Base-by-base conservation (phyloP, 1,140 invertebrate species). In the Drosophila subobscura region DNA sequence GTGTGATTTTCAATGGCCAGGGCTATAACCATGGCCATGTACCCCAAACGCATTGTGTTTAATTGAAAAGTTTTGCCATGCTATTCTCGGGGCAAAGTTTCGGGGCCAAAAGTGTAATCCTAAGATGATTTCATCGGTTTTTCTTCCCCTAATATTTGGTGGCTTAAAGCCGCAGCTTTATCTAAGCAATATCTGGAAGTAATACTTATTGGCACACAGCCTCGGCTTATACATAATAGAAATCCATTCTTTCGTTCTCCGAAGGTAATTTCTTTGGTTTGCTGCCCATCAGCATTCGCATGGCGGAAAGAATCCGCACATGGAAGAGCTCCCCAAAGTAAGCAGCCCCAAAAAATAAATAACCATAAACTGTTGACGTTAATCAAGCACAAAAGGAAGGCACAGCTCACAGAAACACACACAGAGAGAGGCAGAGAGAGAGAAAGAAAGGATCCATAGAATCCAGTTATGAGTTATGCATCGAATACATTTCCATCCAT, bases 41-140 rank as follows among this genome's bases (percentile, higher is more conserved):
- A 56, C 59, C 59, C 16, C n/a, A 16, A 5, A 23, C 12, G 46
- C 40, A 27, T 67, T 77, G 65, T 49, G 51, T 85, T 77, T 86
- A 85, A 85, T 85, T 85, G 77, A 86, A 85, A 85, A 85, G 77
- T 80, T 85, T 8, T 12, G 6, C 8, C 20, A 3, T 16, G 41
- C 46, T 37, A 33, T 47, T 42, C 22, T 33, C 37, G 46, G 37
- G 22, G 7, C 4, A 54, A 42, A 54, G 23, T 46, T 72, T 72
- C 7, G 5, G 20, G 12, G 8, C 27, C 37, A 27, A 29, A 47
- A 47, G 16, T 46, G 42, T 46, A 27, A 40, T 45, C 53, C 27
- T 27, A 47, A 52, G 49, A 10, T 3, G 29, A 33, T 33, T 37
- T 37, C 33, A 37, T 10, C 1, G 10, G 33, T 37, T 12, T 12